Evolutionary conservation across 2,113 vertebrate species (phyloP).

Genomic region (Murina feae): DNA sequence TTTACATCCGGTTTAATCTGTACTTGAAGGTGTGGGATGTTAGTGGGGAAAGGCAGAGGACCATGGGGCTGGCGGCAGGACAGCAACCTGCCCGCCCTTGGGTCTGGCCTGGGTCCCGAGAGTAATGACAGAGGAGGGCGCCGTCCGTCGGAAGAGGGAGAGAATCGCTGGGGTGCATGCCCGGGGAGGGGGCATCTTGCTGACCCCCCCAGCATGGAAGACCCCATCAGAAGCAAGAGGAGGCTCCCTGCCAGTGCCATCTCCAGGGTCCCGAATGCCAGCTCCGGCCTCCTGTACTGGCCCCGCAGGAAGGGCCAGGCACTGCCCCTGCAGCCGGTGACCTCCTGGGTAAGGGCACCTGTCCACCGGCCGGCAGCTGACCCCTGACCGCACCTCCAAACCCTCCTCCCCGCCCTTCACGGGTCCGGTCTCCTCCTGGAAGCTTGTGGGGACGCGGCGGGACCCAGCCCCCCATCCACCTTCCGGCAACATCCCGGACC

Average conservation of each 20-base stretch:
- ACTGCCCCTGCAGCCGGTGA: too few species aligned
- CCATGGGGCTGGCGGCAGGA: background rate
- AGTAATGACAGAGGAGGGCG: background rate
- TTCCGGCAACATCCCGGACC: background rate
- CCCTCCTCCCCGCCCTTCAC: background rate
- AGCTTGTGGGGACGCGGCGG: background rate
- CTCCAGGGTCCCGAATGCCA: background rate
- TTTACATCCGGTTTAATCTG: constrained; percentile 7
- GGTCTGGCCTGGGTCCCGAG: background rate
- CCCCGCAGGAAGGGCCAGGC: background rate
- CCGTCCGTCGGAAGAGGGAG: background rate
- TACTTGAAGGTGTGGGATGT: background rate
- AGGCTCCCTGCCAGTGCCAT: background rate
- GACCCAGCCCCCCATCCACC: background rate
- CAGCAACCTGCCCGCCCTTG: background rate
- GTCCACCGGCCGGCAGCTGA: background rate
- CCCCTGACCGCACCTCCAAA: background rate
- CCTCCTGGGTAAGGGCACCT: background rate
- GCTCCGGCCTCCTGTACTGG: background rate
- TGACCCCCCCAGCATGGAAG: background rate
- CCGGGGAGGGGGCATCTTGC: too few species aligned
- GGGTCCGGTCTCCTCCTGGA: background rate
- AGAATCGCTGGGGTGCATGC: background rate
- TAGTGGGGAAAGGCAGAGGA: background rate
- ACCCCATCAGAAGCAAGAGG: background rate